These are phyloP conservation scores for human DNA, from an alignment of 2,113 vertebrate genomes.

Conservation along the genomic window GRCh38 chr5:152220001-152220500, in stretches of 20 bases:
- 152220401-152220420: too few relatives aligned
- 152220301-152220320: neutral
- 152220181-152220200: neutral
- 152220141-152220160: neutral
- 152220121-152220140: neutral
- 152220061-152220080: neutral
- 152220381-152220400: too few relatives aligned
- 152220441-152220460: neutral
- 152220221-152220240: neutral
- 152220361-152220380: too few relatives aligned
- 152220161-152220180: neutral
- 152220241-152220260: neutral
- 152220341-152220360: too few relatives aligned
- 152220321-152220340: neutral
- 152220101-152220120: neutral
- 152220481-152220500: neutral
- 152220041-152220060: fast-evolving
- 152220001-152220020: neutral
- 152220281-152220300: neutral
- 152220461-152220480: neutral
- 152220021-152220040: neutral
- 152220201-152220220: neutral
- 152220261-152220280: neutral
- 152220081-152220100: neutral
- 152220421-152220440: neutral